Base-by-base conservation (phyloP, 2,113 vertebrate genomes). In the Mustela lutreola region DNA sequence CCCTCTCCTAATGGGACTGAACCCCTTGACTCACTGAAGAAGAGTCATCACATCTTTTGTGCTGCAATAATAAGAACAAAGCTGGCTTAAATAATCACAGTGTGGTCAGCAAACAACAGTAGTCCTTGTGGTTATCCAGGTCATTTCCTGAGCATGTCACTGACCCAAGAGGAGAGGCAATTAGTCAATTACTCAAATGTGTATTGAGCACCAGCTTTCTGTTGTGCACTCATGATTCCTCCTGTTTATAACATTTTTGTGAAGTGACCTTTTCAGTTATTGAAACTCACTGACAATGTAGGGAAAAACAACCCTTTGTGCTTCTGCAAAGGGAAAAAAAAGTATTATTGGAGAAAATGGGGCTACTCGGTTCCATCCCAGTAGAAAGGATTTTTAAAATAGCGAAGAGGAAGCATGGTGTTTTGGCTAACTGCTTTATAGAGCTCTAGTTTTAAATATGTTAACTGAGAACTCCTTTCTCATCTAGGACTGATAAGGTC, bases 61-160 rank as follows among this genome's bases (percentile, higher is more conserved):
- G 53, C 80, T 48, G 31, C 39, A 22, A 80, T 70, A 87, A 87
- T 76, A 73, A 91, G 90, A 94, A 94, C 70, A 94, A 92, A 97
- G 60, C 65, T 76, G 67, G 84, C 87, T 94, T 88, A 96, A 95
- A 91, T 96, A 42, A 89, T 82, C 65, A 95, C 95, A 92, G 45
- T 56, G 53, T 95, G 78, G 91, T 65, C 67, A 42, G 87, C 70
- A 93, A 95, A 92, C 73, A 89, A 65, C 42, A 33, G 50, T 28
- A 65, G 81, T 91, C 48, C 82, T 78, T 10, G 0, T 84, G 76
- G 76, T 84, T 76, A 48, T 56, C 39, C 76, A 83, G 88, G 76
- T 96, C 60, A 97, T 91, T 98, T 97, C 97, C 96, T 96, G 90
- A 67, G 67, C 70, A 33, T 36, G 96, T 75, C 90, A 88, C 75